Base-by-base conservation (phyloP, 2,797 vertebrate species). In the Semotilus atromaculatus region DNA sequence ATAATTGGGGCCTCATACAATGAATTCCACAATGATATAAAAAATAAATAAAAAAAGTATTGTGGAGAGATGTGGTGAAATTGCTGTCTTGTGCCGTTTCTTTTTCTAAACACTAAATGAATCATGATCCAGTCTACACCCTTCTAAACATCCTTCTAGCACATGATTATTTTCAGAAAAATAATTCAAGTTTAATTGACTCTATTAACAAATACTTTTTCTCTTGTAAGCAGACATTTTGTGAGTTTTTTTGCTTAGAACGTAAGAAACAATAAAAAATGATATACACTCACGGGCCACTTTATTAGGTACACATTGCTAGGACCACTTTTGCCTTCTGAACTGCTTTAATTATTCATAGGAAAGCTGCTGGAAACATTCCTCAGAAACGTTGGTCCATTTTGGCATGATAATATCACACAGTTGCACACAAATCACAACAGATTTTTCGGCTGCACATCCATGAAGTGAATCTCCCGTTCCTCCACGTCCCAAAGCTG, bases 11-110 rank as follows among this genome's bases (percentile, higher is more conserved):
- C 58, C 14, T 74, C 21, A 13, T 66, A 48, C 31, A 48, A 74
- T 74, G 82, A 89, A 86, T 90, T 91, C 91, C 91, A 88, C 89
- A 92, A 93, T 93, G 90, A 93, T 88, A 84, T 83, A 6, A n/a
- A 48, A 26, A 14, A 60, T 9, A 31, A 70, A 14, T 3, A 34
- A 34, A 4, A 43, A 9, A 31, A 29, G 36, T 45, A 60, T 38
- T 71, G 36, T 11, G 9, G 23, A 21, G 66, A 55, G 34, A 53
- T 43, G 40, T 10, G 38, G 29, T 34, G 21, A 43, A 72, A 60
- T 43, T 9, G 40, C 62, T 60, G 71, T 60, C 18, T 29, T 72
- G 53, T 77, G 75, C 3, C 1, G 1, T 77, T 40, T 55, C 18
- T 71, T 38, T 71, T 21, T 81, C 26, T 18, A 9, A 19, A 77